Percentiles rank a stretch among this genome's conserved stretches.
phyloP scores from a whole-genome alignment of 2,888 invertebrate genomes.

The Mimas tiliae region DNA sequence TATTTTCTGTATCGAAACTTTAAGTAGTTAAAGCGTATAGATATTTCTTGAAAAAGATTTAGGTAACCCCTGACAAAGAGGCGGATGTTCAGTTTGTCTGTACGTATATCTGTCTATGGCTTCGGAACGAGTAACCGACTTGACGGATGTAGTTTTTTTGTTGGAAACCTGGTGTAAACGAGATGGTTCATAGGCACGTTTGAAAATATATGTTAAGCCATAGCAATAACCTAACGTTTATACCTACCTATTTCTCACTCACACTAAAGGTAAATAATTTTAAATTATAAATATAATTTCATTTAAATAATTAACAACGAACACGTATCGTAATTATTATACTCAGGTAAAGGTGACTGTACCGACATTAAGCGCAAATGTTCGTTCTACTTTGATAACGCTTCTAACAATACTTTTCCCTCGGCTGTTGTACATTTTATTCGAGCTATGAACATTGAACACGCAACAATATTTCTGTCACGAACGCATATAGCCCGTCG shows the following conservation, averaged over 20 bases:
- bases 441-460: slow-evolving; percentile 54
- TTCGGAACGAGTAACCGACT: no score
- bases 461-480: slow-evolving; percentile 60
- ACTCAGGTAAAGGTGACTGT: slow-evolving; percentile 31
- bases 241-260: not conserved
- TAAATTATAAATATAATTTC: not conserved
- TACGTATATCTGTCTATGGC: no score
- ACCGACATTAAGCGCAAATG: slow-evolving; percentile 38
- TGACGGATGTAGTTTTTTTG: no score
- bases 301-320: slow-evolving; percentile 13
- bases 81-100: no score
- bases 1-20: no score
- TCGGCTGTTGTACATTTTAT: slow-evolving; percentile 53
- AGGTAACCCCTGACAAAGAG: no score
- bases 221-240: not conserved
- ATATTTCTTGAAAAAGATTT: no score
- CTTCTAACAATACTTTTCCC: slow-evolving; percentile 55
- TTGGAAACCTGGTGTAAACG: not conserved
- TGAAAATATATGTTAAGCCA: no score
- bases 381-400: slow-evolving; percentile 61
- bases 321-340: slow-evolving; percentile 25
- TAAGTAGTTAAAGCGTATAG: no score
- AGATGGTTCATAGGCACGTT: not conserved
- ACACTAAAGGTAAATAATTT: not conserved
- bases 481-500: slow-evolving; percentile 46